phyloP scores from a whole-genome alignment of 2,888 invertebrate genomes.

The Andricus curvator region DNA sequence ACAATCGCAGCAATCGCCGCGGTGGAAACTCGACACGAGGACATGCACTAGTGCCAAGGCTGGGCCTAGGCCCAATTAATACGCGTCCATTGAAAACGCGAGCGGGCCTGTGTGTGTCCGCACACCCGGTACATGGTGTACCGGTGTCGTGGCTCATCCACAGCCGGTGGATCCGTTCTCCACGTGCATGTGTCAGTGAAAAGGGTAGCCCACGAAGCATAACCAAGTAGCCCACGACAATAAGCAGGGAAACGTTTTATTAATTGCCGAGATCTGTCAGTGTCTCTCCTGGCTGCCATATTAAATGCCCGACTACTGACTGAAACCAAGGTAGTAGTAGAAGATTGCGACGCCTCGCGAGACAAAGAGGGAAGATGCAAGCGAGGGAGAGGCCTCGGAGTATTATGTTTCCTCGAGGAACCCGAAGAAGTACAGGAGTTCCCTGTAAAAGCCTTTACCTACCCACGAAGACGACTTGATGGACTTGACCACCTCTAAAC shows the following conservation, averaged over 20 bases:
- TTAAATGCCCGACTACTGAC: slow-evolving; percentile 69
- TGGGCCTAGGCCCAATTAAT: slow-evolving; percentile 74
- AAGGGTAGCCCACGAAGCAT: slow-evolving; percentile 71
- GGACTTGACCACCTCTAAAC: slow-evolving; percentile 60
- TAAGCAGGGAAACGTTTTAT: slow-evolving; percentile 76
- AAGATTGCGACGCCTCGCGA: slow-evolving; percentile 42
- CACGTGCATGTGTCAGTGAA: slow-evolving; percentile 58
- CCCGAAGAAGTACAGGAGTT: slow-evolving; percentile 35
- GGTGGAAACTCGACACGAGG: slow-evolving; percentile 76
- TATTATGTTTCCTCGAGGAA: slow-evolving; percentile 47
- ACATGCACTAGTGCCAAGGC: slow-evolving; percentile 76
- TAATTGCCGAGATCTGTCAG: slow-evolving; percentile 76
- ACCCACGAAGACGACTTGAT: slow-evolving; percentile 55
- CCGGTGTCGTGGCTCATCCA: neutral
- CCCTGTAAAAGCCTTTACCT: slow-evolving; percentile 46
- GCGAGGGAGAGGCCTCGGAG: slow-evolving; percentile 33
- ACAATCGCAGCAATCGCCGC: slow-evolving; percentile 67
- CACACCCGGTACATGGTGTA: slow-evolving; percentile 51
- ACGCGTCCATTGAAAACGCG: slow-evolving; percentile 74
- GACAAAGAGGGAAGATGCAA: slow-evolving; percentile 31
- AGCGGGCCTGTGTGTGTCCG: slow-evolving; percentile 55
- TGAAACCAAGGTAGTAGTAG: slow-evolving; percentile 57
- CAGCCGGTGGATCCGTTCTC: slow-evolving; percentile 41
- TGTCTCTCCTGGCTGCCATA: slow-evolving; percentile 72
- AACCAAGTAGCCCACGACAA: slow-evolving; percentile 73